A percentile compares a stretch with the other conserved stretches of the same genome.
phyloP scores from a whole-genome alignment of 1,140 invertebrate genomes.

The Drosophila hydei region DNA sequence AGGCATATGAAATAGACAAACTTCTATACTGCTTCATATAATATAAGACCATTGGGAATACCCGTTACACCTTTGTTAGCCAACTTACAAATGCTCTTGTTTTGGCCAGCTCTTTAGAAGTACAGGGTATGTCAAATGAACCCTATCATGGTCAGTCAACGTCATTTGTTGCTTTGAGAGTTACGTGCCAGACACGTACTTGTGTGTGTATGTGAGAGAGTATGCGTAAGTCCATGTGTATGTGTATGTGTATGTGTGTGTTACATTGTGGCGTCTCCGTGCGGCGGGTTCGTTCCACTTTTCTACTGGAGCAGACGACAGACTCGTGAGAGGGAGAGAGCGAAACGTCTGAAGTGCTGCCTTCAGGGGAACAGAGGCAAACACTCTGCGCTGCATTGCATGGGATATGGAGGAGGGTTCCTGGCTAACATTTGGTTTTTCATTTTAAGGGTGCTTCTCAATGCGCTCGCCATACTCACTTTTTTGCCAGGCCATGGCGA shows the following conservation, averaged over 20 bases:
- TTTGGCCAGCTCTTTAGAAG: no score
- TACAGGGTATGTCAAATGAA: no score
- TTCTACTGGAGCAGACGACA: constrained; percentile 28
- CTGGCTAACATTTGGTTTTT: constrained; percentile 48
- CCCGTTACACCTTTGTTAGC: no score
- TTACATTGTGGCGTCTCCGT: constrained; percentile 21
- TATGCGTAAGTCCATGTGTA: no score
- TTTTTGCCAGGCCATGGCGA: constrained; percentile 61
- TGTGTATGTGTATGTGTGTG: constrained; percentile 27
- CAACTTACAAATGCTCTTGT: no score
- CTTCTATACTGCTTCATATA: no score
- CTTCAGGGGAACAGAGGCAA: constrained; percentile 19
- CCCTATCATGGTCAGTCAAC: no score
- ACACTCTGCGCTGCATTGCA: background rate
- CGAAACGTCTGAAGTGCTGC: constrained; percentile 58
- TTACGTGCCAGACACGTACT: no score
- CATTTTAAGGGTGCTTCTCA: constrained; percentile 70
- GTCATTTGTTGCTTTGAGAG: no score
- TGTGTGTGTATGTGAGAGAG: no score
- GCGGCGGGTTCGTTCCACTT: constrained; percentile 62
- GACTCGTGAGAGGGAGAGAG: background rate
- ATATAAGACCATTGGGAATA: no score
- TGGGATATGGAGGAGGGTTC: constrained; percentile 46
- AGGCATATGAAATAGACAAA: no score
- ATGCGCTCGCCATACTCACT: constrained; percentile 19